Percentiles rank a stretch among this genome's conserved stretches.
These are phyloP conservation scores for Eufriesea mexicana DNA, from an alignment of 1,140 invertebrate species.

Conservation along the genomic window DNA sequence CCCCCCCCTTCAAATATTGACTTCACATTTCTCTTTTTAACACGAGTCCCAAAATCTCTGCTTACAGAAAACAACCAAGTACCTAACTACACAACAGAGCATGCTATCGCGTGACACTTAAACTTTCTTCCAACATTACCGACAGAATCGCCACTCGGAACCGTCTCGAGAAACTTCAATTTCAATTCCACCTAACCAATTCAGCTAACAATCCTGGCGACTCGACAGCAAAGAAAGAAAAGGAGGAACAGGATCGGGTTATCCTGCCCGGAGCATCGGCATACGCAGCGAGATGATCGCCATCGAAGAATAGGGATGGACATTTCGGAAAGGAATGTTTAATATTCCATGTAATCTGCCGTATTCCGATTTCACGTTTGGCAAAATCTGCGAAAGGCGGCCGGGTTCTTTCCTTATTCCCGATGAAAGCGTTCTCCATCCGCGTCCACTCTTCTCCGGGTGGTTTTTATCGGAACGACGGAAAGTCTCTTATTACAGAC, in stretches of 20 bases:
- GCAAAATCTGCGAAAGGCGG: slow-evolving; percentile 29
- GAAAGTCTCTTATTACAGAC: slow-evolving; percentile 58
- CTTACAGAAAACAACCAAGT: too few species aligned
- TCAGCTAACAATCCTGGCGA: background rate
- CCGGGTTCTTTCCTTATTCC: slow-evolving; percentile 33
- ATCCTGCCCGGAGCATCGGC: background rate
- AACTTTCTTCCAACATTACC: background rate
- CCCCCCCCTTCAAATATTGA: too few species aligned
- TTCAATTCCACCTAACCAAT: background rate
- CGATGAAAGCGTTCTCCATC: slow-evolving; percentile 2
- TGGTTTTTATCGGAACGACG: slow-evolving; percentile 51
- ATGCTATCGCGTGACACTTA: too few species aligned
- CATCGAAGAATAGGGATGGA: too few species aligned
- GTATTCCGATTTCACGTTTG: slow-evolving; percentile 29
- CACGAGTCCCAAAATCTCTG: too few species aligned
- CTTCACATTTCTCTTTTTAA: too few species aligned
- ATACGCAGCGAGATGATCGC: background rate
- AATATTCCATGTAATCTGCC: slow-evolving; percentile 6
- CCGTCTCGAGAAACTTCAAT: background rate
- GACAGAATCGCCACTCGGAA: background rate
- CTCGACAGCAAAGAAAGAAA: background rate
- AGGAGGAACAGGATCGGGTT: background rate
- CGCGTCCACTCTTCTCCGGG: background rate
- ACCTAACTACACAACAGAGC: too few species aligned
- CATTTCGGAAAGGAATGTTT: background rate